Evolutionary conservation across 2,113 vertebrate genomes (phyloP), one percentile per base, ranked within the genome.

Genomic region (Struthio camelus): DNA sequence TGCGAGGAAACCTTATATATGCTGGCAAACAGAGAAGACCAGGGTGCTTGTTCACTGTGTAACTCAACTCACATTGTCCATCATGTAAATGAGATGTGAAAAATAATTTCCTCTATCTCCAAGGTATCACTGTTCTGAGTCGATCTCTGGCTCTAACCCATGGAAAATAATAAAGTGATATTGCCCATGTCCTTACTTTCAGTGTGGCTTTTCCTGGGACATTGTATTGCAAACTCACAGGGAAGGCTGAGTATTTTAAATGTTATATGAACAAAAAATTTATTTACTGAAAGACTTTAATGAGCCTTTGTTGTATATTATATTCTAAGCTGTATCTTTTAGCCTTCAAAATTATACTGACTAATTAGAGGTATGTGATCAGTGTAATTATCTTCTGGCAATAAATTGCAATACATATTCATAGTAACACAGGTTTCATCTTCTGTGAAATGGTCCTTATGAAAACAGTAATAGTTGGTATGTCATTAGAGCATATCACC

Each of bases 391-490:
- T 84, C 85, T 91, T 83, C 87, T n/a, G 77, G 92, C 85, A 94
- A 87, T 96, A 94, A 97, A 94, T 92, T 89, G 88, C 77, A 71
- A 88, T 77, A 22, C 88, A 95, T 94, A 95, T 96, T 96, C 96
- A 95, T 89, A 83, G 95, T 77, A 83, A 54, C 40, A 72, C 36
- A 85, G 79, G 82, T 94, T 96, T 92, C 85, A 91, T 95, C 77
- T 91, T 96, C 90, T 89, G 51, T 85, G 86, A 95, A 97, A 91
- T 70, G 62, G 36, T 77, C 85, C 97, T 98, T 98, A 87, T 94
- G 91, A 97, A 98, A 98, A 98, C 98, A 98, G 96, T 97, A 95
- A 97, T 97, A 97, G 96, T 93, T 86, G 82, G 81, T 30, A 73
- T 94, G 97, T 97, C 98, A 94, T 96, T 94, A 93, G 93, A 91